These are phyloP conservation scores for Poeciliopsis presidionis DNA, from an alignment of 2,797 vertebrate species.

Conservation along the genomic window DNA sequence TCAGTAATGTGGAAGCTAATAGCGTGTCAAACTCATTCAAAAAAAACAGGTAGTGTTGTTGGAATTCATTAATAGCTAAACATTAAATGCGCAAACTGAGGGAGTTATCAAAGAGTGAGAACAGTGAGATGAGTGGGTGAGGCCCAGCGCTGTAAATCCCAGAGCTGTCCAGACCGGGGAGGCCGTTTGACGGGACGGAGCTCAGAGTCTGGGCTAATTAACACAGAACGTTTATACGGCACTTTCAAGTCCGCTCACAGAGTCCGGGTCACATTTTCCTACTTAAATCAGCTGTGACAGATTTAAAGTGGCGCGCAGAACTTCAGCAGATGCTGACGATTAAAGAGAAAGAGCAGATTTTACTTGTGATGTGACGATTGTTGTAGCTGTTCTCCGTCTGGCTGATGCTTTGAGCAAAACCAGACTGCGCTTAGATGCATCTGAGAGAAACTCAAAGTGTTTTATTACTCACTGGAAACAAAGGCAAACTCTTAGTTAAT, in stretches of 20 bases:
- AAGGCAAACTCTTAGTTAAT: background rate
- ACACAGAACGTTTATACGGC: constrained; percentile 7
- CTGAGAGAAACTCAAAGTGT: background rate
- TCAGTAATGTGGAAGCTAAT: background rate
- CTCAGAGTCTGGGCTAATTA: constrained; percentile 51
- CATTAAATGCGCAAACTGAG: background rate
- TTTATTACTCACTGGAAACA: background rate
- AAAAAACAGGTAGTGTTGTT: no score
- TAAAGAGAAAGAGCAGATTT: background rate
- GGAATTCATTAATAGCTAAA: no score
- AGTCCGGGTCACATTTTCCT: constrained; percentile 29
- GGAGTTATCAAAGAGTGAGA: constrained; percentile 53
- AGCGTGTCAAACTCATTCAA: background rate
- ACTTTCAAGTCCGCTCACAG: constrained; percentile 3
- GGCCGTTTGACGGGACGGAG: constrained; percentile 25
- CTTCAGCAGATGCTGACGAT: constrained; percentile 21
- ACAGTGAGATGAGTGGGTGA: constrained; percentile 25
- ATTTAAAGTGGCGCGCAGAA: constrained; percentile 13
- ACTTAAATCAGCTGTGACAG: constrained; percentile 8
- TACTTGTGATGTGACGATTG: background rate
- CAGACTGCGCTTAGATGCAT: background rate
- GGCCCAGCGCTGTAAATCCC: constrained; percentile 33
- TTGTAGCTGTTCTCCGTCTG: background rate
- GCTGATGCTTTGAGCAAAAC: background rate
- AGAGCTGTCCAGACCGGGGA: constrained; percentile 33